Evolutionary conservation across 2,888 invertebrate genomes (phyloP).

Genomic region (Eledona agricola): DNA sequence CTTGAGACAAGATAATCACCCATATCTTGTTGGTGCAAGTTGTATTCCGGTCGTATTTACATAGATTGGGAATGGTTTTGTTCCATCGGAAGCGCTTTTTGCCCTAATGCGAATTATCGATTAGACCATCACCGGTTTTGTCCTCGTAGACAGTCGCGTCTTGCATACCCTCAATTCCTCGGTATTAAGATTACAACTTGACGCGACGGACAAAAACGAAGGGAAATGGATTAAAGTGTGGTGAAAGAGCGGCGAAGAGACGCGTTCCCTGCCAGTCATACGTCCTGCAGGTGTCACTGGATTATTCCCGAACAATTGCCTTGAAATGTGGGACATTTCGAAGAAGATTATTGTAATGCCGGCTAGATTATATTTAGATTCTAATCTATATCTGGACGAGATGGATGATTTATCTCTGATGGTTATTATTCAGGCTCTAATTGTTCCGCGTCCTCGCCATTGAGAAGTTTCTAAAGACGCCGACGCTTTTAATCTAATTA

Average conservation of each 20-base stretch:
- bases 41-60: conserved; percentile 40
- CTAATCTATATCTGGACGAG: conserved; percentile 25
- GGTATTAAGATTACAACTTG: too few relatives aligned
- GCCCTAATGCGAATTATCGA: conserved; percentile 27
- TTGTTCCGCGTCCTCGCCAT: conserved; percentile 21
- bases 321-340: conserved; percentile 42
- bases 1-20: conserved; percentile 49
- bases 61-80: conserved; percentile 37
- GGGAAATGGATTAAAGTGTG: conserved; percentile 19
- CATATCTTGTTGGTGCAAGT: conserved; percentile 48
- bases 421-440: conserved; percentile 23
- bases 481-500: conserved; percentile 29
- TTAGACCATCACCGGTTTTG: conserved; percentile 4
- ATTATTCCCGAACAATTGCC: conserved; percentile 44
- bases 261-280: conserved; percentile 25
- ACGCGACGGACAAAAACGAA: conserved; percentile 16
- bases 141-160: too few relatives aligned
- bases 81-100: conserved; percentile 25
- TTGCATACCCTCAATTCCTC: too few relatives aligned
- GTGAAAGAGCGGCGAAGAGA: conserved; percentile 10
- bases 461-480: conserved; percentile 20
- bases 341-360: conserved; percentile 35
- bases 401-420: conserved; percentile 24
- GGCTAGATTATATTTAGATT: conserved; percentile 35
- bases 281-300: conserved; percentile 42